These are phyloP conservation scores for Timandra comae DNA, from an alignment of 2,888 invertebrate genomes.

Conservation along the genomic window DNA sequence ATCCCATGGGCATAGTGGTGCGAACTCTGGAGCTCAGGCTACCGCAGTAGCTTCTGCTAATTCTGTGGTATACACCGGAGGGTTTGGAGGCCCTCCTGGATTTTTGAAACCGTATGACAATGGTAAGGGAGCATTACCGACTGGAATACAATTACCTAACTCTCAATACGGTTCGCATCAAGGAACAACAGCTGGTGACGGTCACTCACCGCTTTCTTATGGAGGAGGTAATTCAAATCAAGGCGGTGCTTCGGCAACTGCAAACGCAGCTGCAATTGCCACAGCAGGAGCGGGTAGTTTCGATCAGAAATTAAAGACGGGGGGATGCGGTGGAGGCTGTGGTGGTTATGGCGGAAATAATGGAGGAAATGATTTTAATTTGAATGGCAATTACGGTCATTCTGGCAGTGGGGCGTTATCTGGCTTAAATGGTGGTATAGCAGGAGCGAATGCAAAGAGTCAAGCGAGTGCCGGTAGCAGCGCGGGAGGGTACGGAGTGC, in stretches of 20 bases:
- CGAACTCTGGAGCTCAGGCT: conserved; percentile 8
- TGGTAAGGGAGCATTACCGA: conserved; percentile 29
- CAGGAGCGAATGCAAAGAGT: conserved; percentile 40
- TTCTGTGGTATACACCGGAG: conserved; percentile 47
- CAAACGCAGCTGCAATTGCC: conserved; percentile 35
- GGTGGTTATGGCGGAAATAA: conserved; percentile 23
- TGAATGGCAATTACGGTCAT: conserved; percentile 2
- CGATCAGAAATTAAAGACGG: conserved; percentile 15
- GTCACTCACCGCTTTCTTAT: too few species aligned
- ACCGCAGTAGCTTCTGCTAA: conserved; percentile 9
- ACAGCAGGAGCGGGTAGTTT: conserved; percentile 24
- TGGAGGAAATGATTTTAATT: conserved; percentile 19
- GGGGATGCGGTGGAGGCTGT: conserved; percentile 41
- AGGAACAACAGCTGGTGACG: too few species aligned
- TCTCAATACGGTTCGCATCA: conserved; percentile 15
- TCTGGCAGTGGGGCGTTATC: too few species aligned
- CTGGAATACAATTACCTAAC: too few species aligned
- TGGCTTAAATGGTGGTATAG: conserved; percentile 15
- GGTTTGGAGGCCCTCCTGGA: conserved; percentile 68
- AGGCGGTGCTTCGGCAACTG: conserved; percentile 16
- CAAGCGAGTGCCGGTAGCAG: conserved; percentile 33
- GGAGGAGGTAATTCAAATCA: too few species aligned
- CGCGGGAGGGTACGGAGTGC: conserved; percentile 25
- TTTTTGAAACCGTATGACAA: conserved; percentile 51
- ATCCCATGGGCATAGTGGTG: conserved; percentile 3